Evolutionary conservation across 1,140 invertebrate species (phyloP).

Genomic region (Helicoverpa zea): DNA sequence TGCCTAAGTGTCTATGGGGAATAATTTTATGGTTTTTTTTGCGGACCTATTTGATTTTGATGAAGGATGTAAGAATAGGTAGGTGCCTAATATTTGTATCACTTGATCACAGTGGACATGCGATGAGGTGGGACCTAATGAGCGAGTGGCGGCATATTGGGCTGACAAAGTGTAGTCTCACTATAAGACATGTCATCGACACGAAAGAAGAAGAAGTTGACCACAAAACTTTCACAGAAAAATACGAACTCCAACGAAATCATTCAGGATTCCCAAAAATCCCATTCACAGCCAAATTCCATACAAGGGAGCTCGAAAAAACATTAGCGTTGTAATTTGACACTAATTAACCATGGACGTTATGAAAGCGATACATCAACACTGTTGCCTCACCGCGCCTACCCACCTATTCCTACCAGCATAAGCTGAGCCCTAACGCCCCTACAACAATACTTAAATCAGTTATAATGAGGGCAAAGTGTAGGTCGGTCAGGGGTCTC

Average conservation of each 20-base stretch:
- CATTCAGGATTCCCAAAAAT: background rate
- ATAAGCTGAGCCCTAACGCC: conserved; percentile 46
- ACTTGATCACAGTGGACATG: no score
- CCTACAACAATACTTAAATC: conserved; percentile 34
- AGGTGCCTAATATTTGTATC: no score
- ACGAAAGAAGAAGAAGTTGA: no score
- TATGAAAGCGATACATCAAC: conserved; percentile 77
- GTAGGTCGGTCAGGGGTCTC: conserved; percentile 55
- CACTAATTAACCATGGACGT: conserved; percentile 76
- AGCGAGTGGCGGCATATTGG: no score
- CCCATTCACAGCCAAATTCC: background rate
- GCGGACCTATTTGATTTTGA: no score
- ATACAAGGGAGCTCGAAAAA: conserved; percentile 54
- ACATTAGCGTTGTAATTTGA: conserved; percentile 75
- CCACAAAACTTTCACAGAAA: no score
- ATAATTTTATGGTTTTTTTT: background rate
- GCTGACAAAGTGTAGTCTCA: no score
- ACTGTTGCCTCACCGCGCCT: conserved; percentile 66
- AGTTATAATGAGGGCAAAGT: conserved; percentile 31
- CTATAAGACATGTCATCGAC: no score
- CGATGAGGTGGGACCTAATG: no score
- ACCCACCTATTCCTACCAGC: conserved; percentile 58
- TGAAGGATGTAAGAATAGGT: no score
- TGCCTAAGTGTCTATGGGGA: background rate
- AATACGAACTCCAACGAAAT: no score